These are phyloP conservation scores for Saguinus midas DNA, from an alignment of 2,113 vertebrate species.

Conservation along the genomic window DNA sequence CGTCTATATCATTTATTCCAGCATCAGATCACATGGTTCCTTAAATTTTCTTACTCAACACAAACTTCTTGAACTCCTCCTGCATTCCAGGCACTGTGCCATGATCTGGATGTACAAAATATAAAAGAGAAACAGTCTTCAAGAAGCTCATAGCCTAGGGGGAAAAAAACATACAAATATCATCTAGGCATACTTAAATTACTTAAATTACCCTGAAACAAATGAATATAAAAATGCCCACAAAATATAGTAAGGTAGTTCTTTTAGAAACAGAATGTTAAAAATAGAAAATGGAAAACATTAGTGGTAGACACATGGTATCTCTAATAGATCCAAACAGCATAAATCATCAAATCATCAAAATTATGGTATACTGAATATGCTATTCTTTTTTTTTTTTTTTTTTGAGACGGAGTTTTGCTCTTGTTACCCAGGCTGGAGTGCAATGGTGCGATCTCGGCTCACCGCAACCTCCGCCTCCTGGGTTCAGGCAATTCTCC, in stretches of 20 bases:
- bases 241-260: not conserved
- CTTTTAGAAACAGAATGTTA: not conserved
- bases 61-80: not conserved
- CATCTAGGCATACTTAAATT: not conserved
- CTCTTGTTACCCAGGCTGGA: no score
- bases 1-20: not conserved
- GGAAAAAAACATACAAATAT: not conserved
- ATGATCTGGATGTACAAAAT: not conserved
- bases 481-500: no score
- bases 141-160: not conserved
- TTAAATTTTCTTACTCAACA: not conserved
- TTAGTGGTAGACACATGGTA: not conserved
- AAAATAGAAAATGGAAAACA: not conserved
- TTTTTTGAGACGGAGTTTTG: no score
- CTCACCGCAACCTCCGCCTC: no score
- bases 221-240: not conserved
- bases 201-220: not conserved
- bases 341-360: not conserved
- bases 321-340: not conserved
- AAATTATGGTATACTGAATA: not conserved
- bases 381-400: not conserved
- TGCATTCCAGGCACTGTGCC: not conserved
- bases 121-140: not conserved
- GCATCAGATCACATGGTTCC: not conserved
- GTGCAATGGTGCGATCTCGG: no score